These are phyloP conservation scores for Melanotus villosus DNA, from an alignment of 2,888 invertebrate species.

Conservation along the genomic window DNA sequence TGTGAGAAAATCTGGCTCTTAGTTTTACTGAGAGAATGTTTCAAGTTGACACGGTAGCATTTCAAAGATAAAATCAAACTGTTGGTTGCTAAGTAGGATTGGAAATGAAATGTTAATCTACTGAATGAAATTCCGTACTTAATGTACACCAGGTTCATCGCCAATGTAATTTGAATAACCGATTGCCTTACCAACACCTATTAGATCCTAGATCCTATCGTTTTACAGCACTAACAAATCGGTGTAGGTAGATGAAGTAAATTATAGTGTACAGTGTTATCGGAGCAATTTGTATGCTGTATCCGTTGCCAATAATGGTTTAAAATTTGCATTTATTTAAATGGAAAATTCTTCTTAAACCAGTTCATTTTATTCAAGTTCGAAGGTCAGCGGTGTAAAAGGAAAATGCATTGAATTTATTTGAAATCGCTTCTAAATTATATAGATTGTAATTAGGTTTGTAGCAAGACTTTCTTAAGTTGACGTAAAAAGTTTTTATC, in stretches of 20 bases:
- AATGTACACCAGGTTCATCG: neutral
- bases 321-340: neutral
- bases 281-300: neutral
- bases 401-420: too few species aligned
- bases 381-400: too few species aligned
- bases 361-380: too few species aligned
- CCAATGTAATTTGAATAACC: conserved; percentile 9
- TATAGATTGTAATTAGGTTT: too few species aligned
- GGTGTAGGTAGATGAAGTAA: neutral
- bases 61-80: neutral
- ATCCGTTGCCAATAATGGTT: neutral
- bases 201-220: conserved; percentile 17
- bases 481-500: too few species aligned
- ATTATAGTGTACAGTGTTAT: conserved; percentile 10
- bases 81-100: neutral
- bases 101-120: neutral
- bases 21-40: neutral
- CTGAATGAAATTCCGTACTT: neutral
- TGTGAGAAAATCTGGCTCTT: neutral
- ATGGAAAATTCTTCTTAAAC: too few species aligned
- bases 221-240: conserved; percentile 8
- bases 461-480: too few species aligned
- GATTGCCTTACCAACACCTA: conserved; percentile 9
- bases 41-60: neutral
- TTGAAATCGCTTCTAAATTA: too few species aligned